Base-by-base conservation (phyloP, 35 echinoderm and acorn worm genomes). In the Apostichopus californicus region DNA sequence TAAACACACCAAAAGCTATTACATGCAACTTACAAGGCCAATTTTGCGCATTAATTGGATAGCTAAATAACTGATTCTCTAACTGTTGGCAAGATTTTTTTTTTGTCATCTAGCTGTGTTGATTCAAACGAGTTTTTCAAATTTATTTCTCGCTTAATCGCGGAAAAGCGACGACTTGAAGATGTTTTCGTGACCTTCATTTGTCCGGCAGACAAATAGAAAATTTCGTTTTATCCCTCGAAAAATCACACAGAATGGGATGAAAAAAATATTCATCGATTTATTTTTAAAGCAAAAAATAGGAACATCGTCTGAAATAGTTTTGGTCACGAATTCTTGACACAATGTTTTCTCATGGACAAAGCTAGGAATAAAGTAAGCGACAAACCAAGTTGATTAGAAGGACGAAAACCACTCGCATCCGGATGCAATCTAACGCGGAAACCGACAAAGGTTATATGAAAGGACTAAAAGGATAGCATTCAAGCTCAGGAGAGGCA, bases 1-100 rank as follows among this genome's bases (percentile, higher is more conserved):
- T 72, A 89, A 89, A 89, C 52, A 89, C 86, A 72, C 57, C 22
- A 26, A 55, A 55, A 89, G 86, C 86, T 89, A 89, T 89, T 89
- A 89, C 63, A 89, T 89, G 86, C 86, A 89, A 89, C 63, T 89
- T 89, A 89, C 86, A 89, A 89, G 86, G 86, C 86, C 86, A 89
- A 73, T 89, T 72, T 66, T 66, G 46, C n/a, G 86, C 86, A 25
- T 89, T 89, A 89, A 89, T 89, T 89, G 86, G 86, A 89, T 55
- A 64, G 86, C 68, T 89, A 89, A 89, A 89, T 89, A 68, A 89
- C 86, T 66, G 63, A 72, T 72, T 89, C 86, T 28, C 28, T 73
- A 54, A 89, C 60, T 89, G 68, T 89, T 73, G 63, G 71, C 23
- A 89, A 64, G 60, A 17, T 63, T 18, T n/a, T 89, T 80, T 80